Conservation (phyloP, 2,888 invertebrate genomes). For the Allolobophora icterica region DNA sequence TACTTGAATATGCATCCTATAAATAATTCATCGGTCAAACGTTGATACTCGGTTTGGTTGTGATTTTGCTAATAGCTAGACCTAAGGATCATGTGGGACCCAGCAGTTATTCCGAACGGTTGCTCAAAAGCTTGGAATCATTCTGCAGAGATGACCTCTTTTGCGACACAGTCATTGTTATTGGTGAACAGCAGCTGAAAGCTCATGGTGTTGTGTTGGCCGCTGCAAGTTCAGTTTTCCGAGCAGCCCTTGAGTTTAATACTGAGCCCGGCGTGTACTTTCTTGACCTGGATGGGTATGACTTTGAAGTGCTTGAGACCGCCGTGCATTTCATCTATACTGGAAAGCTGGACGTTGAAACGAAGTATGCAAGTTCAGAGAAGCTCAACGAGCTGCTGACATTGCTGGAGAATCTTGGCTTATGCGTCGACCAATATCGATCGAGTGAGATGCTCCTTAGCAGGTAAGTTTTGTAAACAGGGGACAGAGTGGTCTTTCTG, state of each 20-base stretch:
- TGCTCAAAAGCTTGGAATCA: not conserved
- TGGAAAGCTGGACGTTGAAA: not conserved
- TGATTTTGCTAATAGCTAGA: not conserved
- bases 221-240: conserved; percentile 20
- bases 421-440: not conserved
- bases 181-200: not conserved
- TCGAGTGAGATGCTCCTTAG: not conserved
- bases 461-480: not conserved
- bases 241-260: not conserved
- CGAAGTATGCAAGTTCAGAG: not conserved
- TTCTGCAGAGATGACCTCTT: not conserved
- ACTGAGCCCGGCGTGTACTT: not conserved
- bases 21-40: not conserved
- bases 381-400: not conserved
- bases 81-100: not conserved
- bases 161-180: conserved; percentile 23
- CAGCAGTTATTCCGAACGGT: not conserved
- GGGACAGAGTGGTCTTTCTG: not conserved
- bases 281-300: not conserved
- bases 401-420: not conserved
- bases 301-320: not conserved
- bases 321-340: not conserved
- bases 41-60: not conserved
- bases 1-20: too few species aligned
- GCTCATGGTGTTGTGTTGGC: conserved; percentile 30